Percentiles rank a stretch among this genome's conserved stretches.
Conservation (phyloP, 2,797 vertebrate species). For the Geotrypetes seraphini region DNA sequence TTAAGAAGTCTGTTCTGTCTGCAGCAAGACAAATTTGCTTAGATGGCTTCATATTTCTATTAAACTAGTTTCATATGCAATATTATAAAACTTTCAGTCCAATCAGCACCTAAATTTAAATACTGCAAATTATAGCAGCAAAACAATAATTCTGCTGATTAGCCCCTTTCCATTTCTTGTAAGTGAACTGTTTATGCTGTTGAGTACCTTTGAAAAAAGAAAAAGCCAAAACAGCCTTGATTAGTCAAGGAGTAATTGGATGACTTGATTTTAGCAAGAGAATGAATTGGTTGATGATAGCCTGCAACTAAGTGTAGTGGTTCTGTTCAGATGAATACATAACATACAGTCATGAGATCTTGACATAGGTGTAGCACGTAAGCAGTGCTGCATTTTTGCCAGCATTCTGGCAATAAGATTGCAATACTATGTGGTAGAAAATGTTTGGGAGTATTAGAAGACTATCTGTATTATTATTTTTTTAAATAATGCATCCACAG, state of each 20-base stretch:
- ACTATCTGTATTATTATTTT: no score
- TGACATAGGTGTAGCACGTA: constrained; percentile 63
- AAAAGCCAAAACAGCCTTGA: constrained; percentile 99
- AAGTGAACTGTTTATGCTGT: constrained; percentile 99
- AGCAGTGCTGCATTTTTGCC: constrained; percentile 46
- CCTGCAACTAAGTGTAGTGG: constrained; percentile 85
- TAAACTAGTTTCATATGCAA: constrained; percentile 61
- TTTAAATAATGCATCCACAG: no score
- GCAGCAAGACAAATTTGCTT: constrained; percentile 27
- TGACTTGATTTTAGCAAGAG: constrained; percentile 98
- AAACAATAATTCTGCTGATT: constrained; percentile 99
- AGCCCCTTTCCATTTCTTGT: constrained; percentile 98
- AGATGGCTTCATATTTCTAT: constrained; percentile 45
- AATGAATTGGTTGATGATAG: constrained; percentile 92
- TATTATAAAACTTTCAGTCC: constrained; percentile 91
- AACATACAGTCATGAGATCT: constrained; percentile 71
- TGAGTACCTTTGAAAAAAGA: constrained; percentile 98
- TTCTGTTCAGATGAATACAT: constrained; percentile 80
- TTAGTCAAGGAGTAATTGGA: constrained; percentile 99
- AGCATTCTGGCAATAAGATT: neutral
- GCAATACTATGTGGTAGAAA: neutral
- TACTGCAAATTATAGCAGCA: constrained; percentile 98
- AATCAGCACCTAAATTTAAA: constrained; percentile 97
- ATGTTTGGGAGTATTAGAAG: no score
- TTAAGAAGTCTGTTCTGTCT: constrained; percentile 9